Evolutionary conservation across 2,113 vertebrate genomes (phyloP).

Genomic region (Seriola aureovittata): DNA sequence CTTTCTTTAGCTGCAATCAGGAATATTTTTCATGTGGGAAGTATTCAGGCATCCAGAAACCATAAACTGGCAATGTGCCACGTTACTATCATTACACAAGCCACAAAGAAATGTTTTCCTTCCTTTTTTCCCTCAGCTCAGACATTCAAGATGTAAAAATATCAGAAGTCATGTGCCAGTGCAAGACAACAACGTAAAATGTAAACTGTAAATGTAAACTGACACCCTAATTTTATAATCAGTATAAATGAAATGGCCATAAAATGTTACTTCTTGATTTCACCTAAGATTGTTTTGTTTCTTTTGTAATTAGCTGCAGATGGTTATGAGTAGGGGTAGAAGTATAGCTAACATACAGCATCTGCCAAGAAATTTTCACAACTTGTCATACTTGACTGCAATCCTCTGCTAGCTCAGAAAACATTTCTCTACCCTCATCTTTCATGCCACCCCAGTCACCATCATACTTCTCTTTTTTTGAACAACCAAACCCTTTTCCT

Average conservation of each 20-base stretch:
- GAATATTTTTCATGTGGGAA: conserved; percentile 58
- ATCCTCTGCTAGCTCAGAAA: conserved; percentile 47
- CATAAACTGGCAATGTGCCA: conserved; percentile 55
- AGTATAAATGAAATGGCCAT: conserved; percentile 57
- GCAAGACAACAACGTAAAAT: conserved; percentile 35
- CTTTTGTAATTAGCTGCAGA: conserved; percentile 68
- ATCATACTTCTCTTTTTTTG: conserved; percentile 14
- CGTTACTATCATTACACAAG: conserved; percentile 61
- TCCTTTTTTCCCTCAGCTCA: conserved; percentile 42
- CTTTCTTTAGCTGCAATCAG: conserved; percentile 54
- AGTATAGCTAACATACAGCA: conserved; percentile 46
- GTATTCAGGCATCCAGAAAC: conserved; percentile 55
- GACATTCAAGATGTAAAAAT: conserved; percentile 49
- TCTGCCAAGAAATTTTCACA: conserved; percentile 63
- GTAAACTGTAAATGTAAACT: conserved; percentile 53
- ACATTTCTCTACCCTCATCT: conserved; percentile 52
- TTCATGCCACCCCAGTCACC: conserved; percentile 20
- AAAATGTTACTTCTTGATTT: conserved; percentile 56
- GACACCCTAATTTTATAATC: conserved; percentile 56
- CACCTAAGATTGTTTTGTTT: conserved; percentile 56
- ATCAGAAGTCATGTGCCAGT: conserved; percentile 25
- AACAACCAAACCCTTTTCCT: not conserved
- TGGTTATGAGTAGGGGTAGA: conserved; percentile 40
- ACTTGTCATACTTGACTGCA: conserved; percentile 59
- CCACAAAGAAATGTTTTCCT: conserved; percentile 60